Conservation (phyloP, 2,888 invertebrate genomes). For the Eutolmus rufibarbis region DNA sequence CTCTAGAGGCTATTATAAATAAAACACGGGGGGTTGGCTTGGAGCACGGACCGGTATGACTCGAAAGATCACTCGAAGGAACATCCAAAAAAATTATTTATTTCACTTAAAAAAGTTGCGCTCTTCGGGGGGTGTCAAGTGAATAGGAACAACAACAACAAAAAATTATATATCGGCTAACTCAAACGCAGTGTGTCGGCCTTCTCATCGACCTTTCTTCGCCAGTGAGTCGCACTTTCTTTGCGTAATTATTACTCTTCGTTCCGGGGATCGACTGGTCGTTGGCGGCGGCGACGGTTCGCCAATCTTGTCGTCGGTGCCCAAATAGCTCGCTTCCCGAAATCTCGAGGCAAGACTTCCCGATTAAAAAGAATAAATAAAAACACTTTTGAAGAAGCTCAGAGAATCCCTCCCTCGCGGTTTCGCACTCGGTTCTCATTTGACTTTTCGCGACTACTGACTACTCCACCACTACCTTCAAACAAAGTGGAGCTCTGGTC, state of each 20-base stretch:
- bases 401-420: background rate
- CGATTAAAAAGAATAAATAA: conserved; percentile 18
- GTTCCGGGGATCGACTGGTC: background rate
- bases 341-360: background rate
- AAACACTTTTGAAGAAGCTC: conserved; percentile 20
- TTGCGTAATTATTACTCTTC: background rate
- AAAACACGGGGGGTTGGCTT: conserved; percentile 20
- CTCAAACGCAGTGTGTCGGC: conserved; percentile 2
- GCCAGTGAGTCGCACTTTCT: background rate
- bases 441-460: conserved; percentile 16
- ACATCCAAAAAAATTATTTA: conserved; percentile 53
- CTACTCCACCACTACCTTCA: background rate
- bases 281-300: background rate
- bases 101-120: conserved; percentile 33
- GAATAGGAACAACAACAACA: conserved; percentile 23
- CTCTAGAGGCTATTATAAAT: background rate
- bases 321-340: background rate
- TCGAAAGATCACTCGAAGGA: conserved; percentile 60
- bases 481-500: background rate
- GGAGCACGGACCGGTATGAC: conserved; percentile 59
- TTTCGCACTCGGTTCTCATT: background rate
- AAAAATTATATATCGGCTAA: background rate
- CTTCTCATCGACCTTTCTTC: conserved; percentile 29
- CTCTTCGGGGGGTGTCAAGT: background rate
- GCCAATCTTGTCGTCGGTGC: background rate